A percentile compares a stretch with the other conserved stretches of the same genome.
These are phyloP conservation scores for Allobates femoralis DNA, from an alignment of 2,797 vertebrate species.

Conservation along the genomic window DNA sequence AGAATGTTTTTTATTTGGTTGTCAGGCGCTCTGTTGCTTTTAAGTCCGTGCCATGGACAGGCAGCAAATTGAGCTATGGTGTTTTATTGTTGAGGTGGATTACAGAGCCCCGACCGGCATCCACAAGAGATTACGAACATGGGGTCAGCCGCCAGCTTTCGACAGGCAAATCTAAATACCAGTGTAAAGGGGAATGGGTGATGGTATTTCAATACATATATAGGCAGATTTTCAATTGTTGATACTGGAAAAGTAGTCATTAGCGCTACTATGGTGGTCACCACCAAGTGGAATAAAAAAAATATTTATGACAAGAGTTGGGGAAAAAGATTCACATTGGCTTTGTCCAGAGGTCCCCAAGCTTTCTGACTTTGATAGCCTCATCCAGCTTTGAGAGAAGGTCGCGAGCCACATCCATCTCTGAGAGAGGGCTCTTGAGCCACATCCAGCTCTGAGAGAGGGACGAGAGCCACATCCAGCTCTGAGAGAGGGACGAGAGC, in stretches of 20 bases:
- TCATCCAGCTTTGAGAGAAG: too few species aligned
- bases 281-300: background rate
- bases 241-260: background rate
- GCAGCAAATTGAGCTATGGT: constrained; percentile 18
- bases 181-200: background rate
- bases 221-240: background rate
- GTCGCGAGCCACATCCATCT: too few species aligned
- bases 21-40: constrained; percentile 24
- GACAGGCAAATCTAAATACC: background rate
- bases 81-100: constrained; percentile 43
- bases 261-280: background rate
- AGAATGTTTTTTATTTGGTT: constrained; percentile 45
- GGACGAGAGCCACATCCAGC: too few species aligned
- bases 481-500: too few species aligned
- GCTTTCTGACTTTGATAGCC: too few species aligned
- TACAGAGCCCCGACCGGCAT: background rate
- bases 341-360: too few species aligned
- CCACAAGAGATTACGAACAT: background rate
- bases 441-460: too few species aligned
- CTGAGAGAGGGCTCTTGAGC: too few species aligned
- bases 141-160: background rate
- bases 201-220: background rate
- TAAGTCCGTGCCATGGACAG: background rate
- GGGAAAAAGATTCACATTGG: too few species aligned
- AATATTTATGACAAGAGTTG: too few species aligned